These are phyloP conservation scores for Myocastor coypus DNA, from an alignment of 2,113 vertebrate genomes.

Conservation along the genomic window DNA sequence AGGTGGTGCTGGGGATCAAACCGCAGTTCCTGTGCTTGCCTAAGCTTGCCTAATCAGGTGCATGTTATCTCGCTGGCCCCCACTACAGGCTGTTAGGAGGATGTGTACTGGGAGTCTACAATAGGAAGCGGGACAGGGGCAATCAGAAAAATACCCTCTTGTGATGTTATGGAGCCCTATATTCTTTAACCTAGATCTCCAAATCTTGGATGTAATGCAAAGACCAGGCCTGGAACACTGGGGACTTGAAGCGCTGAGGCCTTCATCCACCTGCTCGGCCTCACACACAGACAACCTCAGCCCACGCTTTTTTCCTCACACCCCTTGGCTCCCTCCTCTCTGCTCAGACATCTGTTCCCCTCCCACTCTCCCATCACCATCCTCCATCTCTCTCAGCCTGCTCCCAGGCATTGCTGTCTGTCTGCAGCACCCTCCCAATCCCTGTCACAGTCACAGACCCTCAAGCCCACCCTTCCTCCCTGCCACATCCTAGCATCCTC, in stretches of 20 bases:
- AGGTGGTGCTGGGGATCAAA: too few species aligned
- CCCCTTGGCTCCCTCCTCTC: conserved; percentile 42
- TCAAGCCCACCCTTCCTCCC: neutral
- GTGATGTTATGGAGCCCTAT: neutral
- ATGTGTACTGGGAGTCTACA: neutral
- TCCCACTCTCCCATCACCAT: conserved; percentile 64
- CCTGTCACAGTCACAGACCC: neutral
- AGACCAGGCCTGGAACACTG: neutral
- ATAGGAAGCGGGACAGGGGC: neutral
- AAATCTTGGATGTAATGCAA: neutral
- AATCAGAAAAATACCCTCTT: neutral
- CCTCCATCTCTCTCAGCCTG: conserved; percentile 48
- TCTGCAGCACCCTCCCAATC: neutral
- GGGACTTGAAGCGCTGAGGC: neutral
- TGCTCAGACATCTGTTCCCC: conserved; percentile 76
- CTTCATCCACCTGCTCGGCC: neutral
- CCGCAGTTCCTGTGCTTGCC: too few species aligned
- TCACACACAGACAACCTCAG: conserved; percentile 16
- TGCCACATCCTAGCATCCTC: neutral
- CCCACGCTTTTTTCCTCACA: conserved; percentile 49
- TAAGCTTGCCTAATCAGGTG: too few species aligned
- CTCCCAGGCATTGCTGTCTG: conserved; percentile 19
- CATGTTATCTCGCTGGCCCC: too few species aligned
- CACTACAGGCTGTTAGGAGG: neutral
- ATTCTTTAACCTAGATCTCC: neutral